Evolutionary conservation across 2,113 vertebrate genomes (phyloP), one percentile per base, ranked within the genome.

Genomic region (Tapirus terrestris): DNA sequence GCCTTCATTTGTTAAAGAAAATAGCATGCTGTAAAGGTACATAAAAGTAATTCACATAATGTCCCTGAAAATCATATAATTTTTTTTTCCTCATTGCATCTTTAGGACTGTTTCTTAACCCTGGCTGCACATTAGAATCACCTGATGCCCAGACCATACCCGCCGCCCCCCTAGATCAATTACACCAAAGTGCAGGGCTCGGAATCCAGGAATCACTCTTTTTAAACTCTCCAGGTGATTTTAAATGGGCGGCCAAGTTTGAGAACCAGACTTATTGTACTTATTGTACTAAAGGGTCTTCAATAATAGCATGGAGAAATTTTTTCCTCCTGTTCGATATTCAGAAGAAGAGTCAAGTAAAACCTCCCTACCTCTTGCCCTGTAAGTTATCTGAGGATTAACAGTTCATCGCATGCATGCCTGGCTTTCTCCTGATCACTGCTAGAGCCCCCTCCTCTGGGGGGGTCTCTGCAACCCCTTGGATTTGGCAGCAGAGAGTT

Each of bases 1-100:
- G n/a, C 33, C 63, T 84, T 97, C 80, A 96, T 96, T 97, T 96
- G 80, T 84, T 94, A 85, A 89, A 93, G 43, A 96, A 97, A 93
- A 89, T 31, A 81, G 82, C 53, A 81, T 81, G 31, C 87, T 80
- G 16, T 51, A 90, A 80, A 81, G 23, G 36, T 48, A 76, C 70
- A 72, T 93, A 76, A 95, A 96, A 91, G 58, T 86, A 97, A 94
- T 75, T 82, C 96, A 80, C 65, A 60, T 93, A 96, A 95, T 56
- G 86, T 83, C 48, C 48, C 80, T 90, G 39, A 84, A 97, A 95
- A 95, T 89, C 91, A 72, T 63, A 25, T 36, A 16, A 72, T 51
- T 60, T 36, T 70, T 70, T 65, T 89, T 91, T 70, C 36, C 90
- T 92, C 31, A 21, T 65, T 97, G 68, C 16, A 17, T 93, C 82